These are phyloP conservation scores for Coryphaenoides rupestris DNA, from an alignment of 2,113 vertebrate genomes.

Conservation along the genomic window DNA sequence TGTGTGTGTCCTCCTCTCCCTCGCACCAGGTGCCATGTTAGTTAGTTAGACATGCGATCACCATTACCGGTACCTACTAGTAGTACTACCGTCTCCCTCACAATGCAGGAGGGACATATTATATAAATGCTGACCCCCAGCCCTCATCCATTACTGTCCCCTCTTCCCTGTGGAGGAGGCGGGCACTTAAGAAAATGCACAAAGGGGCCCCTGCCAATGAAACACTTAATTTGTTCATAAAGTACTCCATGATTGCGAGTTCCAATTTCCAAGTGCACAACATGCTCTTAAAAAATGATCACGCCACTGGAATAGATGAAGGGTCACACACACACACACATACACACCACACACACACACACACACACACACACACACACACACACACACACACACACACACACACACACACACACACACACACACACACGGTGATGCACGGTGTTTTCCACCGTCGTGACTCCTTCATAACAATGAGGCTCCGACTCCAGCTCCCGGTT, in stretches of 20 bases:
- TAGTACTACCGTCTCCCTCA: constrained; percentile 29
- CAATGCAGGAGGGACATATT: constrained; percentile 25
- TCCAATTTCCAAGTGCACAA: neutral
- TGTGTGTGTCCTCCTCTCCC: constrained; percentile 3
- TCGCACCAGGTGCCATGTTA: constrained; percentile 25
- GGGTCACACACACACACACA: too few species aligned
- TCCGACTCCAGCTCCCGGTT: constrained; percentile 26
- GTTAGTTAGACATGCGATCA: constrained; percentile 41
- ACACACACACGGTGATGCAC: neutral
- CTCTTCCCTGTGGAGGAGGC: constrained; percentile 13
- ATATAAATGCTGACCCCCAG: constrained; percentile 36
- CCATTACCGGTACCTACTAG: too few species aligned
- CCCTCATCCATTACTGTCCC: constrained; percentile 43
- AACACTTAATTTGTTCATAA: constrained; percentile 44
- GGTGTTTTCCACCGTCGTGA: neutral
- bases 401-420: too few species aligned
- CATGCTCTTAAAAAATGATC: too few species aligned
- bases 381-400: too few species aligned
- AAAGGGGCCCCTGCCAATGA: constrained; percentile 17
- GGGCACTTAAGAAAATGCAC: constrained; percentile 7
- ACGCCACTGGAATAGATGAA: too few species aligned
- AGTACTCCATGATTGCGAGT: constrained; percentile 37
- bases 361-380: too few species aligned
- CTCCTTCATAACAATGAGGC: constrained; percentile 34
- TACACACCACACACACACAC: too few species aligned